Evolutionary conservation across 1,140 invertebrate genomes (phyloP), one percentile per base, ranked within the genome.

Genomic region (Saccostrea cuccullata): DNA sequence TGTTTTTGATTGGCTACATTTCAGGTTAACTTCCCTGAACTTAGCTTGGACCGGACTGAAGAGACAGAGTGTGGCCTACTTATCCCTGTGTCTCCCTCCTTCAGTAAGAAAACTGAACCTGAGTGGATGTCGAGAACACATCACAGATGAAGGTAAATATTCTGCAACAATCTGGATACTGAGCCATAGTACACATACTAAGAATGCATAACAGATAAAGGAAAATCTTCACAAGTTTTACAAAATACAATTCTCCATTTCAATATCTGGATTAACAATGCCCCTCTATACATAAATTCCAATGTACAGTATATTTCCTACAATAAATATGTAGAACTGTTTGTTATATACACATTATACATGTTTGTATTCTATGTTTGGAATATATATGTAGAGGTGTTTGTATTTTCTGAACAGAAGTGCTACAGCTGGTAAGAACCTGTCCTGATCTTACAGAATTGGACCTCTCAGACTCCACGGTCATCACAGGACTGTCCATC

Each of bases 391-490:
- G 47, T 6, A 47, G 47, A 47, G 6, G 5, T 36, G 3, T 26
- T 40, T 82, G 60, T 77, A 15, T 84, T 92, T 92, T 92, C 89
- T 89, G 95, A 95, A 58, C 94, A 98, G 97, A 97, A 96, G 95
- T 98, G 20, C 92, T 94, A 17, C 94, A 96, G 60, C 95, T 98
- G 77, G 96, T 96, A 0, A 94, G 94, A 55, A 95, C 96, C 13
- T 98, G 97, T 94, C 96, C 97, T 0, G 94, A 96, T 67, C 94
- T 98, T n/a, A 94, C 97, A 56, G 97, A 98, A 94, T 95, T 98
- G 73, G 98, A 98, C 95, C 93, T 98, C 77, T 98, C 97, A 86
- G 98, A 98, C 94, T 97, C 97, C 90, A 96, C 97, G n/a, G 94
- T 96, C 30, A 93, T 98, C 0, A 97, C 97, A 0, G 95, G 96